Evolutionary conservation across 37 sponge, comb jelly and placozoan genomes (phyloP).

Genomic region (Aphrocallistes beatrix): DNA sequence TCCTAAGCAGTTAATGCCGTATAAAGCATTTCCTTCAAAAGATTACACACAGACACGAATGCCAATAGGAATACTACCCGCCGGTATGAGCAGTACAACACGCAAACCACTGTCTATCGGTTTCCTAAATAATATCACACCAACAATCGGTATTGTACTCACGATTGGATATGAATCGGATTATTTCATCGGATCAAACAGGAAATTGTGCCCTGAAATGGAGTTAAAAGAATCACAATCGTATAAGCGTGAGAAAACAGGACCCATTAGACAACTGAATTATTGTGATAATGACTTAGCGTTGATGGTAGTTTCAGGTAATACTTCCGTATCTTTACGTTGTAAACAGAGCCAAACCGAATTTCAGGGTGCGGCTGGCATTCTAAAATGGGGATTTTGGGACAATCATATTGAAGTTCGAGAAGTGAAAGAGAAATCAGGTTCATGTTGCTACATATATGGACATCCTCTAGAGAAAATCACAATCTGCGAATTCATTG

Average conservation of each 20-base stretch:
- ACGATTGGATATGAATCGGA: not conserved
- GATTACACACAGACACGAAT: not conserved
- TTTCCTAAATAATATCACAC: not conserved
- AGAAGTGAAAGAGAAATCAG: not conserved
- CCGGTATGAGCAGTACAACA: not conserved
- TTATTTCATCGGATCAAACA: not conserved
- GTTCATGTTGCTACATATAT: not conserved
- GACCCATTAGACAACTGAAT: not conserved
- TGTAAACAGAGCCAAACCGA: not conserved
- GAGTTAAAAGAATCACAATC: not conserved
- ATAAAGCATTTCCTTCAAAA: not conserved
- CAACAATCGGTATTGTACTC: not conserved
- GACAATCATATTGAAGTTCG: not conserved
- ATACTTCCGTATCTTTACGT: not conserved
- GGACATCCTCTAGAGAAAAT: slow-evolving; percentile 2
- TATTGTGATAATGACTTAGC: not conserved
- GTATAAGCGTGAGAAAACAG: not conserved
- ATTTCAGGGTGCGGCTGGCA: not conserved
- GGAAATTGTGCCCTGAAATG: not conserved
- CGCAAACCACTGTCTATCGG: not conserved
- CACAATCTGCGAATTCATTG: not conserved
- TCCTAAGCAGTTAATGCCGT: slow-evolving; percentile 1
- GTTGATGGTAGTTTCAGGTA: not conserved
- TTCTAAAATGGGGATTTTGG: not conserved
- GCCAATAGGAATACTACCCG: not conserved